A percentile compares a stretch with the other conserved stretches of the same genome.
These are phyloP conservation scores for Ctenopoma kingsleyae DNA, from an alignment of 2,797 vertebrate species.

Conservation along the genomic window DNA sequence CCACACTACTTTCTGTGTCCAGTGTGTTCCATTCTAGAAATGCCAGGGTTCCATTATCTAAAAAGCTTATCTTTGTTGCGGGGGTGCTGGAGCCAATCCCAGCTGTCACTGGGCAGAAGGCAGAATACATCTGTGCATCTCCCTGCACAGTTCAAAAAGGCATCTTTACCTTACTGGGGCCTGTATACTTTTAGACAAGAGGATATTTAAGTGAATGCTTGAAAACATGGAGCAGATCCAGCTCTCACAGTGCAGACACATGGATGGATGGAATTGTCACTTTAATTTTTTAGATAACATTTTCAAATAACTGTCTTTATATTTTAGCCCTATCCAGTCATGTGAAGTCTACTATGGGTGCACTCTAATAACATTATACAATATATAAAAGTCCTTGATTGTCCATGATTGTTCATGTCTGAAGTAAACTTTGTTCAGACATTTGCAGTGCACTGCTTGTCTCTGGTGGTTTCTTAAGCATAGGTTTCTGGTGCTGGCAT, in stretches of 20 bases:
- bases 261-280: too few relatives aligned
- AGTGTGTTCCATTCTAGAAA: background rate
- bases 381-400: background rate
- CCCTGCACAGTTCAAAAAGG: background rate
- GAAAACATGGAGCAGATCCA: too few relatives aligned
- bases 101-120: too few relatives aligned
- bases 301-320: background rate
- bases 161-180: too few relatives aligned
- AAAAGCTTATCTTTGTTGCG: too few relatives aligned
- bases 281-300: background rate
- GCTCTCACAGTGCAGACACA: too few relatives aligned
- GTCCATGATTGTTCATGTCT: background rate
- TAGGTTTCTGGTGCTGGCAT: slow-evolving; percentile 17
- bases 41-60: too few relatives aligned
- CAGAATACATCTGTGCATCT: background rate
- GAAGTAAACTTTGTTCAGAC: slow-evolving; percentile 37
- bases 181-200: too few relatives aligned
- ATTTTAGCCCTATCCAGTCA: background rate
- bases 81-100: too few relatives aligned
- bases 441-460: slow-evolving; percentile 18
- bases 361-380: background rate
- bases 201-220: too few relatives aligned
- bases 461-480: slow-evolving; percentile 31
- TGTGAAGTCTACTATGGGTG: background rate
- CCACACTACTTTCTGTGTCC: background rate